phyloP scores from a whole-genome alignment of 2,888 invertebrate species.

The Spilarctia lutea region DNA sequence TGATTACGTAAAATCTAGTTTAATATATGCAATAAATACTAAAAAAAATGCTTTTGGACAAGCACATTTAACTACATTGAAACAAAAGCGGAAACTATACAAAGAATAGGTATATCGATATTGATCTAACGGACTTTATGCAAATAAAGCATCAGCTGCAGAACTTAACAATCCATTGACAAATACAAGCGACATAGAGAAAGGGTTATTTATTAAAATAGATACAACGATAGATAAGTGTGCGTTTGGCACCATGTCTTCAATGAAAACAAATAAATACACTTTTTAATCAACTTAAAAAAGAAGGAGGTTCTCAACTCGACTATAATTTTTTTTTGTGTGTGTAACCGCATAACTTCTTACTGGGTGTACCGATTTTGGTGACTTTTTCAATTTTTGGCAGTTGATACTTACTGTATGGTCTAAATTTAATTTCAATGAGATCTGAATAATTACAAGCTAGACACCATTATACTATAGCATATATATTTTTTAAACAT shows the following conservation, averaged over 20 bases:
- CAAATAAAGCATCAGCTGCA: not conserved
- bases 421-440: too few species aligned
- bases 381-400: too few species aligned
- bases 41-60: not conserved
- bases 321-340: too few species aligned
- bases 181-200: not conserved
- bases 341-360: too few species aligned
- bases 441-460: too few species aligned
- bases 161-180: not conserved
- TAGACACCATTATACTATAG: too few species aligned
- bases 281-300: too few species aligned
- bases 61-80: not conserved
- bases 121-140: not conserved
- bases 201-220: slow-evolving; percentile 18
- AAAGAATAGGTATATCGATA: not conserved
- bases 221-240: slow-evolving; percentile 11
- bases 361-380: too few species aligned
- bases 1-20: not conserved
- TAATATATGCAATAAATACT: not conserved
- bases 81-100: not conserved
- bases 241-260: not conserved
- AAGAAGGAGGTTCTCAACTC: too few species aligned
- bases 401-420: too few species aligned
- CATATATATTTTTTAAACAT: too few species aligned
- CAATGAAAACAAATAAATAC: not conserved